Conservation (phyloP, 2,888 invertebrate species). For the Melinopterus prodromus region DNA sequence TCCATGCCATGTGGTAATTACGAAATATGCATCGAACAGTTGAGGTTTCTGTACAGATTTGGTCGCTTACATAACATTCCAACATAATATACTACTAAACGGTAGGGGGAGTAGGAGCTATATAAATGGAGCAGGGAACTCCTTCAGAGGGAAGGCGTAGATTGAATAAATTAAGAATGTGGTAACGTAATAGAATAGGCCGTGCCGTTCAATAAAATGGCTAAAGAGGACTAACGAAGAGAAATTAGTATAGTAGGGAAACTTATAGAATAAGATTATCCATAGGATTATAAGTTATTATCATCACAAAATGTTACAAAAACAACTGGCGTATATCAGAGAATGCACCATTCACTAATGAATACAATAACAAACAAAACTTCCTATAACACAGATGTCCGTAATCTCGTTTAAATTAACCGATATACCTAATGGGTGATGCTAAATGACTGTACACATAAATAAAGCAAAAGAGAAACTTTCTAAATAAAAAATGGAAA, state of each 20-base stretch:
- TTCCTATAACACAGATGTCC: background rate
- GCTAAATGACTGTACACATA: constrained; percentile 25
- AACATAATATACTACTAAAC: constrained; percentile 10
- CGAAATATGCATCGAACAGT: constrained; percentile 7
- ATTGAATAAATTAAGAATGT: background rate
- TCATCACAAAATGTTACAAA: constrained; percentile 14
- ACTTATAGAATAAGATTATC: constrained; percentile 5
- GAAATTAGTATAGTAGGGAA: background rate
- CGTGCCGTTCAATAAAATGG: background rate
- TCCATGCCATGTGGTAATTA: constrained; percentile 25
- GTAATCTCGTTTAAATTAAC: no score
- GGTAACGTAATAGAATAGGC: background rate
- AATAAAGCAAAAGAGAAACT: constrained; percentile 40
- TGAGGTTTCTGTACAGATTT: constrained; percentile 21
- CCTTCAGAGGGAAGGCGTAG: background rate
- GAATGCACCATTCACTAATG: constrained; percentile 8
- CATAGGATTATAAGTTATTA: constrained; percentile 13
- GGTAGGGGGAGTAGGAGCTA: background rate
- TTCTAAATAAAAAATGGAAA: constrained; percentile 39
- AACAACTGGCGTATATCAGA: constrained; percentile 12
- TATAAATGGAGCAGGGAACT: background rate
- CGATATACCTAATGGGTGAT: background rate
- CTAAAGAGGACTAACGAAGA: background rate
- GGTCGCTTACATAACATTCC: constrained; percentile 31
- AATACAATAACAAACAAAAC: constrained; percentile 7